Conservation (phyloP, 2,888 invertebrate genomes). For the Mesorhabditis sp. region DNA sequence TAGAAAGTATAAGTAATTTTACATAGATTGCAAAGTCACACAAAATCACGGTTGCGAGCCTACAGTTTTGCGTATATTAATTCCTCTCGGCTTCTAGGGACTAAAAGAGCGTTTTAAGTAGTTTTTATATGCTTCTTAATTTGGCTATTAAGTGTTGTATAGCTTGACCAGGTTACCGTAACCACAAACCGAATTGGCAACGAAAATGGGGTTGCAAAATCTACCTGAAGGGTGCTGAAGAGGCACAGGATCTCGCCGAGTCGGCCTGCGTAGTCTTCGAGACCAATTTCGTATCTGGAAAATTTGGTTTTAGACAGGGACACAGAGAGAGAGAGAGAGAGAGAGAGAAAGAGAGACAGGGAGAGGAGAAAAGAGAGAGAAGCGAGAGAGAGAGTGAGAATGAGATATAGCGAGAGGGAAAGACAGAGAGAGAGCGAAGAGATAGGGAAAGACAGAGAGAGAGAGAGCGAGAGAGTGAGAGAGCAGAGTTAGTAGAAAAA, state of each 20-base stretch:
- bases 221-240: not conserved
- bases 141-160: no score
- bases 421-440: no score
- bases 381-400: not conserved
- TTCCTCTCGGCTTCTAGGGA: no score
- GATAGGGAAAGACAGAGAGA: not conserved
- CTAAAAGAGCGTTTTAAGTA: no score
- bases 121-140: no score
- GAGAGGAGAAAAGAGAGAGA: not conserved
- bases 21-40: no score
- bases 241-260: constrained; percentile 3
- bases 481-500: not conserved
- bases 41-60: no score
- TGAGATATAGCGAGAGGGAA: no score
- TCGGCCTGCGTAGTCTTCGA: constrained; percentile 4
- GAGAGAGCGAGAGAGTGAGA: not conserved
- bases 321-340: not conserved
- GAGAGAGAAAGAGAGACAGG: not conserved
- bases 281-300: constrained; percentile 1
- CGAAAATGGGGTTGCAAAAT: not conserved
- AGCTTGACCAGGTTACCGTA: no score
- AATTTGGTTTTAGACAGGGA: not conserved
- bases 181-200: no score
- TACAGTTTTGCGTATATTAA: no score
- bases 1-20: no score